A percentile compares a stretch with the other conserved stretches of the same genome.
phyloP scores from a whole-genome alignment of 2,888 invertebrate species.

The Steinernema hermaphroditum region DNA sequence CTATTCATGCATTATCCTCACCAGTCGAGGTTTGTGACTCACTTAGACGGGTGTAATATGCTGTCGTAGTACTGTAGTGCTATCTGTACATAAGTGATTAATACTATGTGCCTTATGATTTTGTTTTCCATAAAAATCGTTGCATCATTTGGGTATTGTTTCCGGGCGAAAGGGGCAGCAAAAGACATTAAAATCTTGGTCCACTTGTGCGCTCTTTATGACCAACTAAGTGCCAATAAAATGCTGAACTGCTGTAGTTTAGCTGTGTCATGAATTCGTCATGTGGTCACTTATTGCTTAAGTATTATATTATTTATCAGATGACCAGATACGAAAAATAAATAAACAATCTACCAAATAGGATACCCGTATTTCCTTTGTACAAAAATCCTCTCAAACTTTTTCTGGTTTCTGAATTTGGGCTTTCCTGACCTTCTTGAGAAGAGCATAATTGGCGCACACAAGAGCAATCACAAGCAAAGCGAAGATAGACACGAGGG shows the following conservation, averaged over 20 bases:
- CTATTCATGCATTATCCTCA: background rate
- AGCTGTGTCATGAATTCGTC: no score
- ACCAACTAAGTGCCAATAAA: no score
- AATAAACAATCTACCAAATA: background rate
- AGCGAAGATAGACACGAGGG: background rate
- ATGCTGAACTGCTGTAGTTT: no score
- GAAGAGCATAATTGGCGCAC: background rate
- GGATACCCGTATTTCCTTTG: background rate
- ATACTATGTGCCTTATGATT: no score
- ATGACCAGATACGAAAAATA: no score
- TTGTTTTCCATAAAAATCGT: no score
- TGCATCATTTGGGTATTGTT: no score
- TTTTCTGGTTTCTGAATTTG: background rate
- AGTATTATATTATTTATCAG: no score
- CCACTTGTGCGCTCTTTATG: no score
- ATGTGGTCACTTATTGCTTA: no score
- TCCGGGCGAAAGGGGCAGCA: no score
- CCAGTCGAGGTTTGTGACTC: background rate
- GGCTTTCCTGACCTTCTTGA: background rate
- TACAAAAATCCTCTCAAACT: background rate
- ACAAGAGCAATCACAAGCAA: background rate
- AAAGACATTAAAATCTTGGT: no score
- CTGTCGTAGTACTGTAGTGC: background rate
- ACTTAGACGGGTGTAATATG: constrained; percentile 16
- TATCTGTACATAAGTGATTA: background rate